Base-by-base conservation (phyloP, 2,888 invertebrate genomes). In the Heteropelma amictum region DNA sequence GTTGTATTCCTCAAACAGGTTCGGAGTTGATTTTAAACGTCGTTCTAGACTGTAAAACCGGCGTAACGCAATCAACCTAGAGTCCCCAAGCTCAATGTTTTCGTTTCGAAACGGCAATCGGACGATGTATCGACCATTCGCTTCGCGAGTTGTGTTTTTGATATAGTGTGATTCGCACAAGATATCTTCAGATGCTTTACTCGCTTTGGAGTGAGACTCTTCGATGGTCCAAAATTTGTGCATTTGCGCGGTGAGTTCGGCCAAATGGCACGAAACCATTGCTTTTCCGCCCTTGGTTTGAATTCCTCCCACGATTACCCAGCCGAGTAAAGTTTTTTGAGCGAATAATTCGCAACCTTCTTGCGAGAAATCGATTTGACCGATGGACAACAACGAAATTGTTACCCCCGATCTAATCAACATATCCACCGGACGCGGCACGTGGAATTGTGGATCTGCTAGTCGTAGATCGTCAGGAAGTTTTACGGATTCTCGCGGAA, bases 381-480 rank as follows among this genome's bases (percentile, higher is more conserved):
- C 70, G n/a, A 70, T 30, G 1, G 70, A 45, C 10, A 74, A 56
- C 19, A 70, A 23, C 1, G 79, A 74, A 0, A 79, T 53, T 2
- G 78, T 64, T 0, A 54, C 8, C 0, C 77, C 79, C 1, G 79
- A 38, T 8, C 77, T 72, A 0, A 81, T 45, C 0, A 81, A 47
- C 19, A 77, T 10, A n/a, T 80, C 79, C 0, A 77, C 54, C 0
- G 60, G 12, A 7, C 54, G 67, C 0, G 77, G 77, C 0, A 54
- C 3, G 19, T 80, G 67, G 38, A 80, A 81, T 12, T 69, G 21
- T 0, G 79, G 79, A 71, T 80, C 79, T 1, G 79, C 77, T 12
- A 79, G 30, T 38, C 58, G 42, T 0, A 81, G n/a, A 14, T 77
- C 74, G 0, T 3, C 1, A 0, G 81, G 79, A 7, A 81, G 68